Percentiles rank a stretch among this genome's conserved stretches.
phyloP scores from a whole-genome alignment of 2,888 invertebrate genomes.

The Hyposoter didymator region DNA sequence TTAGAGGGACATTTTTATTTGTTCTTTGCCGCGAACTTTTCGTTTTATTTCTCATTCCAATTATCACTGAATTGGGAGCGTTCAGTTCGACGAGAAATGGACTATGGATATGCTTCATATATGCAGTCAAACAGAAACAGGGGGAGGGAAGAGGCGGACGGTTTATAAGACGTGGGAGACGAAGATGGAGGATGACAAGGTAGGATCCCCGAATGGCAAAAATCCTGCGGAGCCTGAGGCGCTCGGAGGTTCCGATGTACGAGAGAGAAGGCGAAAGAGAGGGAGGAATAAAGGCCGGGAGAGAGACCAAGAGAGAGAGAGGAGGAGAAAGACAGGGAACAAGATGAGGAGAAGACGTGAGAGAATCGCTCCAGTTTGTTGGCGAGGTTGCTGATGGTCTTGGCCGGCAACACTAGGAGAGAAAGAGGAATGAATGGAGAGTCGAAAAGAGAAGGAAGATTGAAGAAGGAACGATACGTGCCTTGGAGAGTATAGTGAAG shows the following conservation, averaged over 20 bases:
- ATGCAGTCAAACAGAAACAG: slow-evolving; percentile 31
- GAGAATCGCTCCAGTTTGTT: slow-evolving; percentile 44
- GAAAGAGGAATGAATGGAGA: neutral
- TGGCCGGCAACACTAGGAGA: slow-evolving; percentile 14
- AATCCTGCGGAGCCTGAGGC: slow-evolving; percentile 54
- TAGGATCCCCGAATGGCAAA: slow-evolving; percentile 62
- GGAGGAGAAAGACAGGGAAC: slow-evolving; percentile 22
- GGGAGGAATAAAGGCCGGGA: neutral
- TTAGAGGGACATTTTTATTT: neutral
- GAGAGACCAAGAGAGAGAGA: neutral
- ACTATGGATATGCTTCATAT: slow-evolving; percentile 1
- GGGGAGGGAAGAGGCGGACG: neutral
- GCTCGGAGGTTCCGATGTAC: slow-evolving; percentile 57
- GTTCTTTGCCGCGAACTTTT: no score
- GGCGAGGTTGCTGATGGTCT: slow-evolving; percentile 51
- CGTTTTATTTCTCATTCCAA: neutral
- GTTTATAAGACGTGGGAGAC: slow-evolving; percentile 32
- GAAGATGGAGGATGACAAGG: slow-evolving; percentile 44
- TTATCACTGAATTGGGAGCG: neutral
- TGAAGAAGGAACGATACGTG: slow-evolving; percentile 46
- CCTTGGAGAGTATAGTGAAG: slow-evolving; percentile 47
- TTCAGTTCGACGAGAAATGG: slow-evolving; percentile 15
- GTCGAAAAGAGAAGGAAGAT: slow-evolving; percentile 8
- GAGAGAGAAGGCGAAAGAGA: slow-evolving; percentile 17
- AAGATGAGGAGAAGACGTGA: slow-evolving; percentile 47